A percentile compares a stretch with the other conserved stretches of the same genome.
These are phyloP conservation scores for Thermophis baileyi DNA, from an alignment of 2,113 vertebrate species.

Conservation along the genomic window DNA sequence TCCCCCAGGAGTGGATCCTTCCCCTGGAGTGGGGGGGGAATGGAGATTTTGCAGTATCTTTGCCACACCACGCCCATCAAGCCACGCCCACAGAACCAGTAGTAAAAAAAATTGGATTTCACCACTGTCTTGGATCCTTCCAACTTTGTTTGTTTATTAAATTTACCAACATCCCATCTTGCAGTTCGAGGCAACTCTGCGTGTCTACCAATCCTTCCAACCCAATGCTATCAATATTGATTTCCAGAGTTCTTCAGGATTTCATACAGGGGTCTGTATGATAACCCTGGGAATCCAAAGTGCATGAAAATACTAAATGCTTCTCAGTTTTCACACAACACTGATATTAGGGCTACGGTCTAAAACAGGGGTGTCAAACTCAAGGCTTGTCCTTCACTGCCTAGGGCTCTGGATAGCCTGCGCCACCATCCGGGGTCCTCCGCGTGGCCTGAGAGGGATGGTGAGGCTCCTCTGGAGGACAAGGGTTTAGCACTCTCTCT, in stretches of 20 bases:
- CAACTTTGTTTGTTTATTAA: not conserved
- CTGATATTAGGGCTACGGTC: not conserved
- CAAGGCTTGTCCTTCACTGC: no score
- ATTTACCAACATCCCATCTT: not conserved
- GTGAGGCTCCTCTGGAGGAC: no score
- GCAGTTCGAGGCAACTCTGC: not conserved
- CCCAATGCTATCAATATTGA: not conserved
- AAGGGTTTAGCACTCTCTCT: no score
- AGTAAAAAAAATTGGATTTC: no score
- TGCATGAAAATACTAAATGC: not conserved
- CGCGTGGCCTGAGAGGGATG: no score
- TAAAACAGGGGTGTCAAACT: not conserved
- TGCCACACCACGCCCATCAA: no score
- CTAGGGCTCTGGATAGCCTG: no score
- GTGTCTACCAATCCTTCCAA: not conserved
- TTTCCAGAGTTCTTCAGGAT: not conserved
- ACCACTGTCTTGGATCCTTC: not conserved
- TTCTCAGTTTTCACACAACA: not conserved
- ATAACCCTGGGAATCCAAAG: not conserved
- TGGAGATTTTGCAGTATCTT: no score
- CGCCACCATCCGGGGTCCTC: no score
- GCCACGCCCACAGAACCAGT: no score
- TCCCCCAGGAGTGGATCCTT: no score
- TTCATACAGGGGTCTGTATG: not conserved
- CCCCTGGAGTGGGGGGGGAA: no score